phyloP scores from a whole-genome alignment of 2,888 invertebrate genomes.

The Plusia festucae region DNA sequence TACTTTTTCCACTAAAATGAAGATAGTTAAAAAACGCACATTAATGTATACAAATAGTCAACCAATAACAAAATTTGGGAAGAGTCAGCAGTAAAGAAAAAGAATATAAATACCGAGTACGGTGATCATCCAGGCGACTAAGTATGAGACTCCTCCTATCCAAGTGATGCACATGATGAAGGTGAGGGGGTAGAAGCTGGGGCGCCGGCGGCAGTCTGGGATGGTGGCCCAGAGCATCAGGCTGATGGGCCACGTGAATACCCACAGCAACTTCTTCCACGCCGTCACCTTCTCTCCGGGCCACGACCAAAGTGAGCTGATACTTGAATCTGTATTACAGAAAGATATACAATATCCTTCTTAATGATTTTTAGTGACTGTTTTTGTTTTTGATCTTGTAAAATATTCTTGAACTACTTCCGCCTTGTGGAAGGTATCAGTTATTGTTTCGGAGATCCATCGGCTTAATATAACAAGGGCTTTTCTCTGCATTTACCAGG shows the following conservation, averaged over 20 bases:
- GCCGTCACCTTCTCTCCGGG: conserved; percentile 83
- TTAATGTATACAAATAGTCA: no score
- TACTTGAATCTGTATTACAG: conserved; percentile 68
- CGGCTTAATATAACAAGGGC: no score
- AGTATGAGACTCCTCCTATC: conserved; percentile 94
- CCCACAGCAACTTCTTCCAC: conserved; percentile 86
- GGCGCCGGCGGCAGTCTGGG: conserved; percentile 92
- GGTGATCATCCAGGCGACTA: conserved; percentile 96
- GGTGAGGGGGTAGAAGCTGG: conserved; percentile 91
- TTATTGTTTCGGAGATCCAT: no score
- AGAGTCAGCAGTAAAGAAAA: no score
- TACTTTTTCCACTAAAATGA: no score
- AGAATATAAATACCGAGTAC: conserved; percentile 92
- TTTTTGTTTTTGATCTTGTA: no score
- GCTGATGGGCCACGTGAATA: conserved; percentile 93
- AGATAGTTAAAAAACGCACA: no score
- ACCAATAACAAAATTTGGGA: no score
- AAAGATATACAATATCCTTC: conserved; percentile 8
- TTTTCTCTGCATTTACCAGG: no score
- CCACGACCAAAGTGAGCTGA: conserved; percentile 87
- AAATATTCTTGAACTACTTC: no score
- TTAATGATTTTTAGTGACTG: neutral
- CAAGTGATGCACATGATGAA: conserved; percentile 95
- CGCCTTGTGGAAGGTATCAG: no score
- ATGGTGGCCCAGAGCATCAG: conserved; percentile 92